These are phyloP conservation scores for Macroglossus sobrinus DNA, from an alignment of 2,113 vertebrate species.

Conservation along the genomic window DNA sequence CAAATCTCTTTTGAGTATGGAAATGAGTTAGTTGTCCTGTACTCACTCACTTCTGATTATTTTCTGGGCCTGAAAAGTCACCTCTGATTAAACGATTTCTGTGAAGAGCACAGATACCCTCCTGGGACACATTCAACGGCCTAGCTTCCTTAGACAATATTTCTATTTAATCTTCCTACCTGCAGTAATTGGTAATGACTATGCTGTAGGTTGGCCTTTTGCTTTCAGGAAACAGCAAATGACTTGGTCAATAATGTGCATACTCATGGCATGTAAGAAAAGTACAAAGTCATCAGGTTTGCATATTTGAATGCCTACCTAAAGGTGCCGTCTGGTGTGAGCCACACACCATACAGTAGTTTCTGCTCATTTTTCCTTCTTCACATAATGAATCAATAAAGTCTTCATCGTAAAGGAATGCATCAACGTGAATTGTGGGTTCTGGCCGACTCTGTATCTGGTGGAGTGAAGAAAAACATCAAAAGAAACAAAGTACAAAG, in stretches of 20 bases:
- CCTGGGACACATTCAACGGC: neutral
- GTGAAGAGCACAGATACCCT: neutral
- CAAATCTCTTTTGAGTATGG: neutral
- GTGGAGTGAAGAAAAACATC: slow-evolving; percentile 66
- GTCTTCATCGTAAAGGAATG: slow-evolving; percentile 95
- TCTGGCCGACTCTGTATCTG: slow-evolving; percentile 86
- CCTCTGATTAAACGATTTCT: neutral
- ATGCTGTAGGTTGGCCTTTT: neutral
- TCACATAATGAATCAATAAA: slow-evolving; percentile 91
- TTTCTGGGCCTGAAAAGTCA: slow-evolving; percentile 13
- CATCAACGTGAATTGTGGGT: slow-evolving; percentile 90
- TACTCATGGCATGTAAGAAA: neutral
- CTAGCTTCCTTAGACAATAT: neutral
- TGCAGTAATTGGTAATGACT: neutral
- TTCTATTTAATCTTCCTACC: neutral
- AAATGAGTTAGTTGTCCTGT: neutral
- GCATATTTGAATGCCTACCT: slow-evolving; percentile 79
- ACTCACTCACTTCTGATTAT: neutral
- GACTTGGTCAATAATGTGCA: neutral
- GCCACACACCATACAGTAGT: slow-evolving; percentile 90
- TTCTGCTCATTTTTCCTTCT: slow-evolving; percentile 91
- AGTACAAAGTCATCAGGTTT: slow-evolving; percentile 16
- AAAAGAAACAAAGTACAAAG: slow-evolving; percentile 67
- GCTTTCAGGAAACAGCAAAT: neutral
- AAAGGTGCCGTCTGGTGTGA: slow-evolving; percentile 88